Percentiles rank a stretch among this genome's conserved stretches.
These are phyloP conservation scores for Hippocampus zosterae DNA, from an alignment of 2,113 vertebrate species.

Conservation along the genomic window DNA sequence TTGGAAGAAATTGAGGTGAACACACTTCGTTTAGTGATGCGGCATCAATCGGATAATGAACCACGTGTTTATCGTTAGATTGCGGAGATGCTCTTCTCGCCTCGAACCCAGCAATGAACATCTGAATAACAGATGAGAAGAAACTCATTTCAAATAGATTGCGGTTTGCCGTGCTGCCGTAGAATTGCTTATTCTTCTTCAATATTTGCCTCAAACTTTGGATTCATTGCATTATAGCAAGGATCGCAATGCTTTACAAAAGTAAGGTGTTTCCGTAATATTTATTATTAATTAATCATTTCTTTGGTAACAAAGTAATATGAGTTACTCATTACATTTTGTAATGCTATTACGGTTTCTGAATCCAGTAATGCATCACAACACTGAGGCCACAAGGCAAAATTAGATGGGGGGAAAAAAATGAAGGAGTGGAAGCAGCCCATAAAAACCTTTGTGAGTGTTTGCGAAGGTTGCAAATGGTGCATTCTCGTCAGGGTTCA, in stretches of 20 bases:
- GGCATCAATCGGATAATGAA: slow-evolving; percentile 53
- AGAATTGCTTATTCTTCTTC: slow-evolving; percentile 15
- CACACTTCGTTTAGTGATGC: slow-evolving; percentile 36
- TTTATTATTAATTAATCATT: too few species aligned
- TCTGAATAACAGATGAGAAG: slow-evolving; percentile 40
- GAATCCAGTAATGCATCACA: too few species aligned
- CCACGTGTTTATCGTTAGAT: slow-evolving; percentile 43
- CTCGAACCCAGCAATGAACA: slow-evolving; percentile 29
- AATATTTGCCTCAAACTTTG: slow-evolving; percentile 8
- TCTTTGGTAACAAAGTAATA: too few species aligned
- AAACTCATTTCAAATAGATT: slow-evolving; percentile 46
- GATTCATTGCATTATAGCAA: slow-evolving; percentile 21
- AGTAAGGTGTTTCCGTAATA: too few species aligned
- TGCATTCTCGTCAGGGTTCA: too few species aligned
- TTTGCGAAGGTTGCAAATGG: too few species aligned
- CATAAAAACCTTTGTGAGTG: too few species aligned
- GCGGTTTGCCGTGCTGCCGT: slow-evolving; percentile 8
- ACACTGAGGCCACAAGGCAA: too few species aligned
- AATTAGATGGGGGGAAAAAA: too few species aligned
- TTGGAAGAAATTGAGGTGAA: slow-evolving; percentile 17
- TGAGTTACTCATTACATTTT: too few species aligned
- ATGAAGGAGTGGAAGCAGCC: too few species aligned
- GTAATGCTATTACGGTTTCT: too few species aligned
- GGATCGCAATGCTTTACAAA: not conserved
- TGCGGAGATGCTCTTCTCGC: slow-evolving; percentile 30